A percentile compares a stretch with the other conserved stretches of the same genome.
Conservation (phyloP, 2,888 invertebrate genomes). For the Campopleginae sp. region DNA sequence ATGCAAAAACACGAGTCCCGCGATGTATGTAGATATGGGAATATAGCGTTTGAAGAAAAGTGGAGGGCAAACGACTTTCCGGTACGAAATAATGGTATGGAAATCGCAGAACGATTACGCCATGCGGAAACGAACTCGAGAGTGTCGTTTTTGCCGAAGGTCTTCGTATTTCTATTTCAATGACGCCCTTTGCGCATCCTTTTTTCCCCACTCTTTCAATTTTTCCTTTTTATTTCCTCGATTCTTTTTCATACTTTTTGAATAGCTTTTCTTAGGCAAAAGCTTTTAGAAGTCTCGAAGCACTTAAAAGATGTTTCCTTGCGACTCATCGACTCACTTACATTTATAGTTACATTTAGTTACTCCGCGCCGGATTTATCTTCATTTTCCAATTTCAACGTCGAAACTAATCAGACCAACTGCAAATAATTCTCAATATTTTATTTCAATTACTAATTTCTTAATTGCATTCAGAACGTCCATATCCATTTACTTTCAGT, state of each 20-base stretch:
- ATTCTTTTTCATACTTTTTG: constrained; percentile 29
- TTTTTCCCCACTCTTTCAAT: constrained; percentile 21
- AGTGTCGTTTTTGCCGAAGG: not conserved
- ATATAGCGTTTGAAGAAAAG: constrained; percentile 18
- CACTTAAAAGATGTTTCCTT: constrained; percentile 33
- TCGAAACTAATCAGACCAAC: not conserved
- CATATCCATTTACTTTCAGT: not conserved
- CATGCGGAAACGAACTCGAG: constrained; percentile 60
- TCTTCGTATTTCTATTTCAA: constrained; percentile 29
- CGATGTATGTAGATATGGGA: not conserved
- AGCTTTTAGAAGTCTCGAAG: constrained; percentile 27
- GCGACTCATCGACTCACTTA: not conserved
- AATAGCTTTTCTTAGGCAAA: constrained; percentile 13
- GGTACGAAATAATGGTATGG: constrained; percentile 58
- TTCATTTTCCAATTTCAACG: not conserved
- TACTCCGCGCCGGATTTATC: not conserved
- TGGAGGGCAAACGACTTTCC: constrained; percentile 50
- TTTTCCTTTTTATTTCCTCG: constrained; percentile 3
- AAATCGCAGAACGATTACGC: constrained; percentile 59
- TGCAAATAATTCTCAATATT: not conserved
- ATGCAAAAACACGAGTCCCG: not conserved
- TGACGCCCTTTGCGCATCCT: constrained; percentile 15
- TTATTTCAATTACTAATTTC: not conserved
- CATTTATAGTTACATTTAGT: not conserved
- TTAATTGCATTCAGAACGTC: not conserved